Base-by-base conservation (phyloP, 2,797 vertebrate species). In the Linurgus olivaceus region DNA sequence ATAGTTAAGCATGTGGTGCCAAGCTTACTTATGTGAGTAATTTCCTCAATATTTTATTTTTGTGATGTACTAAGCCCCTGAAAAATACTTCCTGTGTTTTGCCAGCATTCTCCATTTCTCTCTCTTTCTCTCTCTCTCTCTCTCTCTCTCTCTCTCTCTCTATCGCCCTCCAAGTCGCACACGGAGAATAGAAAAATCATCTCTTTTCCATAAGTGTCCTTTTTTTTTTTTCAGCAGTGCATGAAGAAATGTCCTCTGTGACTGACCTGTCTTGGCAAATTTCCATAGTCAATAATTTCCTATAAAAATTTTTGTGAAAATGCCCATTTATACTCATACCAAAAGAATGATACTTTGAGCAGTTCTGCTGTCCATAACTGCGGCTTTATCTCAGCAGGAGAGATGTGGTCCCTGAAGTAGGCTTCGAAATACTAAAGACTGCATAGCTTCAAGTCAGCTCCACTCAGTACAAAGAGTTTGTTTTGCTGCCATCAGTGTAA, bases 1-100 rank as follows among this genome's bases (percentile, higher is more conserved):
- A 13, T n/a, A 63, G 48, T 44, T 81, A 74, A 84, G 17, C 23
- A 68, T 33, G 44, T 55, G 45, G 45, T 4, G 8, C 44, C 81
- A 89, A 89, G 59, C 25, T 79, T 76, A 59, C 35, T 40, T 68
- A 82, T 73, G 23, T 57, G 61, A 81, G 59, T 68, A 68, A 92
- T 90, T 89, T 90, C 88, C 82, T 86, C 68, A 71, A n/a, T 73
- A 62, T 90, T 23, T 86, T 94, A 40, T 81, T 90, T 93, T 63
- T 93, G 61, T 63, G 42, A 62, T 66, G 23, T 55, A 52, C 40
- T 42, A 84, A 79, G 28, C 67, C 82, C 71, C 80, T 78, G 86
- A 93, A 93, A 92, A 92, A 81, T 84, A 37, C 23, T 81, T 96
- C 40, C 57, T 83, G 18, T 31, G 88, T 71, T 93, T 75, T 79